Evolutionary conservation across 2,888 invertebrate genomes (phyloP).

Genomic region (Cephus runcator): DNA sequence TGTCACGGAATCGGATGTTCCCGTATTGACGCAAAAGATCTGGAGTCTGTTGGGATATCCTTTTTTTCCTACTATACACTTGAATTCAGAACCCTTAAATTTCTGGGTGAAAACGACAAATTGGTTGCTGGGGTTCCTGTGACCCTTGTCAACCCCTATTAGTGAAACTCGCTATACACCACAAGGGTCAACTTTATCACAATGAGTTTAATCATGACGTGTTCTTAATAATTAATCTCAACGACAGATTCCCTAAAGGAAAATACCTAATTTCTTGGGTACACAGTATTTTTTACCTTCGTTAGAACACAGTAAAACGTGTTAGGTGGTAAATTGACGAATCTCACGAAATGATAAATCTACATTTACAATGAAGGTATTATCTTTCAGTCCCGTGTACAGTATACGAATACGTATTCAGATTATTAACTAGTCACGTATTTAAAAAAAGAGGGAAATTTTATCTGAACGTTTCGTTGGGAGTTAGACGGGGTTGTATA

Average conservation of each 20-base stretch:
- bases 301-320: not conserved
- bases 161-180: not conserved
- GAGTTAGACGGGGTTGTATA: not conserved
- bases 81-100: not conserved
- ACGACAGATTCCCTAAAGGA: not conserved
- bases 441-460: not conserved
- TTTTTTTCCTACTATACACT: not conserved
- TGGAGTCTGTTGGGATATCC: not conserved
- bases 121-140: not conserved
- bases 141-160: not conserved
- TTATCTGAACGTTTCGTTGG: not conserved
- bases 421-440: not conserved
- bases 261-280: not conserved
- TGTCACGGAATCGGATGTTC: not conserved
- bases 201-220: not conserved
- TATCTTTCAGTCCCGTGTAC: not conserved
- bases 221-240: not conserved
- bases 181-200: not conserved
- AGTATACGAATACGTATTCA: not conserved
- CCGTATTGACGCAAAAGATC: not conserved
- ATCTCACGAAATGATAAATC: not conserved
- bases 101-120: not conserved
- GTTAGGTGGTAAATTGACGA: too few relatives aligned
- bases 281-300: not conserved
- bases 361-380: not conserved